Percentiles rank a stretch among this genome's conserved stretches.
phyloP scores from a whole-genome alignment of 2,797 vertebrate species.

The Odontamblyopus lacepedii region DNA sequence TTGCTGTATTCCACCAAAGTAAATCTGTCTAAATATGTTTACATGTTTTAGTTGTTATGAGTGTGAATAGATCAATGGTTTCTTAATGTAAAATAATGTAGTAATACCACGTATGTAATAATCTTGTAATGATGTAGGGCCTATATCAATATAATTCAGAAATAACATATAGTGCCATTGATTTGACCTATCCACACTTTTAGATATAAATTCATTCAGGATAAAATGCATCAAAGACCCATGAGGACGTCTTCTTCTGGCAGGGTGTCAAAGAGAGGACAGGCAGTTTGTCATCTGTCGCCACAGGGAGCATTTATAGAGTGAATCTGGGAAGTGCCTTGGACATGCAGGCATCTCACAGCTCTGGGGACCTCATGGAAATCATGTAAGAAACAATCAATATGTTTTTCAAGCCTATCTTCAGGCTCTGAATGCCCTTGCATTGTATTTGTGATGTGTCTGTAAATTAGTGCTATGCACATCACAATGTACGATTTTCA shows the following conservation, averaged over 20 bases:
- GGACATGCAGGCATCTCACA: constrained; percentile 26
- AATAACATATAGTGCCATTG: background rate
- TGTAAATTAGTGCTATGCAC: background rate
- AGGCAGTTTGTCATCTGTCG: background rate
- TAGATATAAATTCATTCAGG: background rate
- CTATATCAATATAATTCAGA: background rate
- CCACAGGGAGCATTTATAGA: background rate
- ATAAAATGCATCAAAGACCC: background rate
- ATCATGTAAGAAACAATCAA: constrained; percentile 20
- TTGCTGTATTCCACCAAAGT: too few relatives aligned
- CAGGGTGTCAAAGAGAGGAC: background rate
- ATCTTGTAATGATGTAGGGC: too few relatives aligned
- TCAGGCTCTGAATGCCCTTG: background rate
- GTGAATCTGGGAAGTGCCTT: constrained; percentile 25
- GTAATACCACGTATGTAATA: too few relatives aligned
- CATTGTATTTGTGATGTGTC: background rate
- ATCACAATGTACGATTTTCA: too few relatives aligned
- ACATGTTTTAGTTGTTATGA: too few relatives aligned
- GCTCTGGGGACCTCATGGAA: constrained; percentile 14
- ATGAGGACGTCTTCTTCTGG: constrained; percentile 5
- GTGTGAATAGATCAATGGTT: too few relatives aligned
- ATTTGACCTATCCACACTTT: background rate
- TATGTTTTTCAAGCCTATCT: constrained; percentile 9
- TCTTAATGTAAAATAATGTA: too few relatives aligned
- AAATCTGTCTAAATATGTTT: too few relatives aligned